Conservation (phyloP, 2,113 vertebrate species). For the Lampris megalopsis region DNA sequence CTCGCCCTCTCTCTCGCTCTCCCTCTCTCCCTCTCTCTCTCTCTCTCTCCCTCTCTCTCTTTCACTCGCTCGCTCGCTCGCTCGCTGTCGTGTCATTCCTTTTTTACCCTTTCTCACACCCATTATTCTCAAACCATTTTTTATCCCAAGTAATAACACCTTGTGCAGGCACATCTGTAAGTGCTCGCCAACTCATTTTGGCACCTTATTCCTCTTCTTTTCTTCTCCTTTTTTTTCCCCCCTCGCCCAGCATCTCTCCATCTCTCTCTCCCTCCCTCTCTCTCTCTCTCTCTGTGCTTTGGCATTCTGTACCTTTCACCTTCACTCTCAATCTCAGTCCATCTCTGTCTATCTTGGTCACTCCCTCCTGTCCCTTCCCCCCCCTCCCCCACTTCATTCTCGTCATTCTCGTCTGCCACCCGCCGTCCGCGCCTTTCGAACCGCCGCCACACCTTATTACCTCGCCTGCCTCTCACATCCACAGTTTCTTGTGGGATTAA, state of each 20-base stretch:
- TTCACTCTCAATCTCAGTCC: slow-evolving; percentile 39
- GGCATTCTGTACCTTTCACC: slow-evolving; percentile 45
- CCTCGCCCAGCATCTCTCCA: slow-evolving; percentile 38
- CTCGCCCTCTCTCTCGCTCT: neutral
- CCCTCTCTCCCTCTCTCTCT: neutral
- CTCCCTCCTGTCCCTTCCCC: neutral
- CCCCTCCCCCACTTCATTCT: neutral
- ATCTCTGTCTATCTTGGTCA: slow-evolving; percentile 47
- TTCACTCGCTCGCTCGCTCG: neutral
- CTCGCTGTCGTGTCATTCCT: neutral
- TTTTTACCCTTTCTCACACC: slow-evolving; percentile 26
- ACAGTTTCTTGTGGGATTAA: slow-evolving; percentile 23
- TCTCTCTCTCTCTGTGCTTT: slow-evolving; percentile 28
- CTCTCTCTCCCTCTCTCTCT: neutral
- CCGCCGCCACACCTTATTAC: neutral
- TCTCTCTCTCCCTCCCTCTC: neutral
- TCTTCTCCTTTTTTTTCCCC: neutral
- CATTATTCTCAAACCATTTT: slow-evolving; percentile 26
- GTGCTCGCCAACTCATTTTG: slow-evolving; percentile 43
- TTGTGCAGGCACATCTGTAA: slow-evolving; percentile 47
- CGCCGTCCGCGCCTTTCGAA: slow-evolving; percentile 2
- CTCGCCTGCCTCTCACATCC: slow-evolving; percentile 21
- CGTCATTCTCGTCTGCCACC: neutral
- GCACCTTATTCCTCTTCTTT: slow-evolving; percentile 34
- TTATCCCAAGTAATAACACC: slow-evolving; percentile 30